Evolutionary conservation across 2,113 vertebrate species (phyloP), one percentile per base, ranked within the genome.

Genomic region (Hemiprocne comata): DNA sequence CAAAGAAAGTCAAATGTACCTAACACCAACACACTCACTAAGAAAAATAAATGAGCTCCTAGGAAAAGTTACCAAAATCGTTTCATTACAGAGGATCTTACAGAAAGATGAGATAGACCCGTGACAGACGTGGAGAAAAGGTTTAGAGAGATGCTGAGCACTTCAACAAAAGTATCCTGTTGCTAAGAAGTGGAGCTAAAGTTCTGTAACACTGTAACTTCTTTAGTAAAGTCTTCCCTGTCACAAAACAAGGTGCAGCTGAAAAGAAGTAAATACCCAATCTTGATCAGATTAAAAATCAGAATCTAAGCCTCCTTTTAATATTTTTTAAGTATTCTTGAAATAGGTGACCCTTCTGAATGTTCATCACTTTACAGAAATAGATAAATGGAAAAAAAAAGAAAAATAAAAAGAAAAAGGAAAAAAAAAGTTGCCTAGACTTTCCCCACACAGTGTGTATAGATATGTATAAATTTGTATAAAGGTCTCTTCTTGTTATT

Each of bases 31-130:
- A 36, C 23, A 11, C 31, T 96, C 84, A 61, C 77, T 86, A 92
- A 82, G 87, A 91, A 94, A 92, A 89, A 85, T 93, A 94, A 95
- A 94, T 80, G 16, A 91, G 53, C 33, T 97, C 75, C 87, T 77
- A 58, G 95, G 70, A 82, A 81, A 96, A 90, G 86, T 60, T 90
- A 84, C 17, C 38, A 40, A 77, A 71, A 51, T 65, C 25, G 4
- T 67, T 92, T 84, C 20, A n/a, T 79, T 87, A 31, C 9, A 55
- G 15, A 54, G 6, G 2, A 42, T 57, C n/a, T 89, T 51, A 53
- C 12, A 87, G 44, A 86, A 74, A 55, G 7, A 26, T 17, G 17
- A 72, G 6, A 18, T 10, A 85, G 78, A 87, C 11, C 24, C 3
- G 24, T 54, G 17, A 85, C 25, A 85, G 40, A 18, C 34, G 46